Conservation (phyloP, 2,797 vertebrate species). For the Decapterus maruadsi region DNA sequence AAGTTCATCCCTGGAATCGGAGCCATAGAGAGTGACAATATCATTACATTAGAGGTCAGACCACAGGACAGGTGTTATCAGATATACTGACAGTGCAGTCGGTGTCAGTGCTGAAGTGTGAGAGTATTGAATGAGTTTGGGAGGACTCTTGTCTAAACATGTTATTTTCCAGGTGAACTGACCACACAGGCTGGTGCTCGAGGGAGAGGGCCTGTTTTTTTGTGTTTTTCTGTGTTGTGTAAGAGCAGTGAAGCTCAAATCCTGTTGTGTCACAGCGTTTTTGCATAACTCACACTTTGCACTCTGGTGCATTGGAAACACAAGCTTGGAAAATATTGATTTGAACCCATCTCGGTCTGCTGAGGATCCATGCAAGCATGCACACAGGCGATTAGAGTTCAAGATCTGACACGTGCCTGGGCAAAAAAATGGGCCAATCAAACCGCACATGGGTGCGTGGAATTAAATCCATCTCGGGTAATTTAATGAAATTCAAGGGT, state of each 20-base stretch:
- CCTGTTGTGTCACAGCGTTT: conserved; percentile 49
- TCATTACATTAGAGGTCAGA: too few relatives aligned
- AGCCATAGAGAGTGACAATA: too few relatives aligned
- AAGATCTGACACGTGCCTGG: conserved; percentile 10
- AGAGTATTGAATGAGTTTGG: too few relatives aligned
- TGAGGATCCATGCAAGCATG: not conserved
- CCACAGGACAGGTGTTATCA: too few relatives aligned
- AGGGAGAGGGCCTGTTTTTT: not conserved
- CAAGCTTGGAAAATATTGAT: conserved; percentile 5
- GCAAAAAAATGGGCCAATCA: conserved; percentile 31
- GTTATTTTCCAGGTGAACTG: too few relatives aligned
- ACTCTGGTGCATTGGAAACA: conserved; percentile 19
- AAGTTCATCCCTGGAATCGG: too few relatives aligned
- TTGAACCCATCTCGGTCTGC: not conserved
- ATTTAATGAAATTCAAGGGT: conserved; percentile 63
- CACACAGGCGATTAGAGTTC: conserved; percentile 6
- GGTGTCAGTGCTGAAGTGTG: too few relatives aligned
- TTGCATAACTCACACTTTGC: conserved; percentile 37
- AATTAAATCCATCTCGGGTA: conserved; percentile 62
- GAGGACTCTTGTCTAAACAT: too few relatives aligned
- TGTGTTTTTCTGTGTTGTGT: conserved; percentile 49
- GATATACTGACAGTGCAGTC: too few relatives aligned
- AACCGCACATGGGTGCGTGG: not conserved
- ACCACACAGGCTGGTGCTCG: too few relatives aligned
- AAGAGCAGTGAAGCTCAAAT: conserved; percentile 43